Evolutionary conservation across 2,797 vertebrate species (phyloP), one percentile per base, ranked within the genome.

Genomic region (Columba guinea): DNA sequence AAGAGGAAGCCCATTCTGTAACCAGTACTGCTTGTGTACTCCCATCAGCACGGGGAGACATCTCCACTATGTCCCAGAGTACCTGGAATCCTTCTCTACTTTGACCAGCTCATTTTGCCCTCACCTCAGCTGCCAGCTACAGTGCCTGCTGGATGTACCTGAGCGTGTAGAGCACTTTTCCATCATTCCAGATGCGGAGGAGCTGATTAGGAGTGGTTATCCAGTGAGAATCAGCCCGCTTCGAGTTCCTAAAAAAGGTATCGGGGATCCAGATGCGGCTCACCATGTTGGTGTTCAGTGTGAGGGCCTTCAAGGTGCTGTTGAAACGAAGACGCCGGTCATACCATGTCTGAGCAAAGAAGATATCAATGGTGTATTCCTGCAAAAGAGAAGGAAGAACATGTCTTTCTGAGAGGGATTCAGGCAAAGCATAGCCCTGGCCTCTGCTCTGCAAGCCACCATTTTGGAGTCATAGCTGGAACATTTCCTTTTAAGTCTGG

Each of bases 281-380:
- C 95, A 98, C 97, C 97, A 98, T 90, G 90, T 98, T 97, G 84
- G 97, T 98, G 85, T 97, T 98, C 55, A 98, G 96, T 0, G 98
- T 97, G 55, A 98, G 96, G 12, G 97, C 97, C 84, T 98, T 98
- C 94, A 98, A 77, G 51, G 96, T 98, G 92, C 96, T 96, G 89
- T 98, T 98, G 94, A 97, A 98, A 44, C 97, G 94, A 81, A 98
- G 98, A 52, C 97, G 97, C 52, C 98, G 97, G 81, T 98, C 98
- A n/a, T 98, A 98, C 98, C 98, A 98, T 0, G 97, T 98, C 93
- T 98, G 98, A 59, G 93, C 97, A 80, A 98, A 98, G 94, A 98
- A 98, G 95, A 98, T 97, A 75, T 98, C 98, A 49, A 98, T 98
- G 87, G 97, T 98, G 93, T 98, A 98, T 83, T 98, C 98, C 98